A percentile compares a stretch with the other conserved stretches of the same genome.
phyloP scores from a whole-genome alignment of 1,140 invertebrate genomes.

The Oncopeltus fasciatus region DNA sequence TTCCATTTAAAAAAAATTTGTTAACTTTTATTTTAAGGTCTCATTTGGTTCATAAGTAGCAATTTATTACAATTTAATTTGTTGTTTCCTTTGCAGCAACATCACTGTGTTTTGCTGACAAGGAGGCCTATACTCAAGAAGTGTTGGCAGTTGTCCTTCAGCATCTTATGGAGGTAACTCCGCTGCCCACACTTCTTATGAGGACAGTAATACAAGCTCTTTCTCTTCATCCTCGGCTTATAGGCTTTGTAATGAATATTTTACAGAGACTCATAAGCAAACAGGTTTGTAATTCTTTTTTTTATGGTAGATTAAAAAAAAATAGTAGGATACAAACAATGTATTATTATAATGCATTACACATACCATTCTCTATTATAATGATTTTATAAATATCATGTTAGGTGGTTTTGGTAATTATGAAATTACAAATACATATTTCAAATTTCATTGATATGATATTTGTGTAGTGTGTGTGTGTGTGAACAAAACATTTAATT shows the following conservation, averaged over 20 bases:
- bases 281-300: slow-evolving; percentile 43
- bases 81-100: slow-evolving; percentile 49
- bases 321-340: no score
- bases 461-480: no score
- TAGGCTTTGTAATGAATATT: slow-evolving; percentile 87
- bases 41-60: no score
- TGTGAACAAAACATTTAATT: not conserved
- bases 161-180: slow-evolving; percentile 75
- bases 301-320: no score
- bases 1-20: no score
- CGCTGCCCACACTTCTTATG: slow-evolving; percentile 88
- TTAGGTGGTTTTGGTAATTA: no score
- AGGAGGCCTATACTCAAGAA: slow-evolving; percentile 71
- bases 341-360: no score
- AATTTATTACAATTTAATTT: not conserved
- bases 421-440: no score
- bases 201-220: slow-evolving; percentile 88
- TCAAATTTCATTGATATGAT: no score
- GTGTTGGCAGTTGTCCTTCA: slow-evolving; percentile 82
- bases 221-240: slow-evolving; percentile 69
- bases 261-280: slow-evolving; percentile 79
- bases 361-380: no score
- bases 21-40: no score
- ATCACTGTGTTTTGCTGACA: slow-evolving; percentile 81
- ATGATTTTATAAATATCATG: no score